Percentiles rank a stretch among this genome's conserved stretches.
Conservation (phyloP, 2,797 vertebrate species). For the Eidolon dupreanum region DNA sequence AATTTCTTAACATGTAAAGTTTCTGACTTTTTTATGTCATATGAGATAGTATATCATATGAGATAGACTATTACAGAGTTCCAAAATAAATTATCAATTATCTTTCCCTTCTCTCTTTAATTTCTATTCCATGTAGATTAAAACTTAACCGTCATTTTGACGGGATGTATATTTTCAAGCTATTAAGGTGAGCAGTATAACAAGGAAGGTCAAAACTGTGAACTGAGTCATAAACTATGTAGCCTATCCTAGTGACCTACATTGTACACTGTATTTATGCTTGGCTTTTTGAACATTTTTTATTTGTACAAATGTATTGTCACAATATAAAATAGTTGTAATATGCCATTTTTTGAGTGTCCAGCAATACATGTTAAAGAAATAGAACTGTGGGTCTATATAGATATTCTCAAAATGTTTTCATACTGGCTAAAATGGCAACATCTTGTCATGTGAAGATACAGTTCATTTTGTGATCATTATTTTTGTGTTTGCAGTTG, state of each 20-base stretch:
- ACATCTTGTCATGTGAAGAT: conserved; percentile 60
- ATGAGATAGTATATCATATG: neutral
- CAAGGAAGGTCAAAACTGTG: conserved; percentile 43
- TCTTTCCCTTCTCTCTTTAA: conserved; percentile 32
- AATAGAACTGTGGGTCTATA: conserved; percentile 55
- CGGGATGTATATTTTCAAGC: conserved; percentile 60
- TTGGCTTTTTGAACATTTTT: conserved; percentile 57
- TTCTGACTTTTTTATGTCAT: conserved; percentile 13
- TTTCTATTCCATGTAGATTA: conserved; percentile 61
- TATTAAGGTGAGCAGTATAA: conserved; percentile 66
- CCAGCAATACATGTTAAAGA: conserved; percentile 52
- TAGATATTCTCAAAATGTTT: conserved; percentile 52
- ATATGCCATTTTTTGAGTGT: conserved; percentile 55
- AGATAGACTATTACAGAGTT: conserved; percentile 29
- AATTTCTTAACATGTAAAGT: conserved; percentile 18
- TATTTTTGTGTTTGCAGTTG: conserved; percentile 55
- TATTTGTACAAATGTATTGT: conserved; percentile 65
- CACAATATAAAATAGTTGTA: conserved; percentile 67
- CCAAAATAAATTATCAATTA: conserved; percentile 34
- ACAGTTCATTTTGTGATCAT: conserved; percentile 68
- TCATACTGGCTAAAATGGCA: conserved; percentile 58
- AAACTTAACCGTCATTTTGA: conserved; percentile 62
- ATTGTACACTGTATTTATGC: conserved; percentile 65
- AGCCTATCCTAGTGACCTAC: conserved; percentile 50
- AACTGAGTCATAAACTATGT: conserved; percentile 47